Evolutionary conservation across 1,140 invertebrate genomes (phyloP).

Genomic region (Drosophila ananassae): DNA sequence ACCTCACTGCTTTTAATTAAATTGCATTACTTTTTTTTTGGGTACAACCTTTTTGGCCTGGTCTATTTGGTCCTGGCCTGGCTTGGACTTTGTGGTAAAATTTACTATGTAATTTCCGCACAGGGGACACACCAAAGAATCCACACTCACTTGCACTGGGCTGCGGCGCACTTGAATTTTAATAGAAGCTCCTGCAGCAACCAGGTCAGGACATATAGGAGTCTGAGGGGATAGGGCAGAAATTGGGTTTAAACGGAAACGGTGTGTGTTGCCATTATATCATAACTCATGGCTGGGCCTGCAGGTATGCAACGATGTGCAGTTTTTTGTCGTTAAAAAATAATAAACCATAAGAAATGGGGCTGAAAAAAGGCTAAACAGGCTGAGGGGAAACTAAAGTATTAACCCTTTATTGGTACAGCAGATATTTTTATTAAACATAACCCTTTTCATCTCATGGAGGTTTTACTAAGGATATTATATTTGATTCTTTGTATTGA

Average conservation of each 20-base stretch:
- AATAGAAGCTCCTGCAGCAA: conserved; percentile 57
- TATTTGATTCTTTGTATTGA: not conserved
- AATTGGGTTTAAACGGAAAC: not conserved
- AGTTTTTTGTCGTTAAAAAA: conserved; percentile 53
- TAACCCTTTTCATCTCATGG: too few species aligned
- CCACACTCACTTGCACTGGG: conserved; percentile 29
- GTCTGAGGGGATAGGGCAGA: not conserved
- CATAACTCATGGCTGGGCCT: conserved; percentile 62
- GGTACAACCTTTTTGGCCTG: too few species aligned
- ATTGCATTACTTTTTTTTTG: conserved; percentile 19
- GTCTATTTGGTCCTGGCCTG: conserved; percentile 4
- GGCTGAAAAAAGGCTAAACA: not conserved
- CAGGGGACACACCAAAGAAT: conserved; percentile 16
- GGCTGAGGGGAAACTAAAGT: not conserved
- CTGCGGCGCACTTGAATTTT: conserved; percentile 71
- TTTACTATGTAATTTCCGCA: conserved; percentile 61
- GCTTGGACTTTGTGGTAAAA: conserved; percentile 56
- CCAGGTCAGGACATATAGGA: not conserved
- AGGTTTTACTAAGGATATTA: too few species aligned
- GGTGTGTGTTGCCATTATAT: conserved; percentile 49
- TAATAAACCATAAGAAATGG: conserved; percentile 45
- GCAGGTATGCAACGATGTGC: conserved; percentile 45
- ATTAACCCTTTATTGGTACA: not conserved
- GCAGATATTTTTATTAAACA: not conserved
- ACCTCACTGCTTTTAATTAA: conserved; percentile 46